Percentiles rank a stretch among this genome's conserved stretches.
These are phyloP conservation scores for Lochmaea crataegi DNA, from an alignment of 2,888 invertebrate species.

Conservation along the genomic window DNA sequence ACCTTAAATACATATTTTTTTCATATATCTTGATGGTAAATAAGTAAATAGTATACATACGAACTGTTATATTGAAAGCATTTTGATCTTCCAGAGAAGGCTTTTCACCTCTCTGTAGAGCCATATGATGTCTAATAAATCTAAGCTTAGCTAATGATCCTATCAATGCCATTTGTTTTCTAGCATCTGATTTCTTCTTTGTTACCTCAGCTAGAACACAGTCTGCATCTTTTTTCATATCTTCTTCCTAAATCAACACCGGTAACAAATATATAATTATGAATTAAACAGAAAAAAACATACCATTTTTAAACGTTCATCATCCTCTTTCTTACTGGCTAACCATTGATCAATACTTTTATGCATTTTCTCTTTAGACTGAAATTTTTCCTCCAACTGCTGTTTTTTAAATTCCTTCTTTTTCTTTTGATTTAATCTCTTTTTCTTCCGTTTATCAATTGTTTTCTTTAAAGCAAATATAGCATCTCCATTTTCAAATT, in stretches of 20 bases:
- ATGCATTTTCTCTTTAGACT: constrained; percentile 66
- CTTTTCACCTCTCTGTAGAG: constrained; percentile 72
- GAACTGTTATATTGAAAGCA: constrained; percentile 71
- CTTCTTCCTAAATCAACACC: constrained; percentile 66
- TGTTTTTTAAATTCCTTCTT: constrained; percentile 65
- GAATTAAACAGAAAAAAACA: constrained; percentile 17
- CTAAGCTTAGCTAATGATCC: constrained; percentile 75
- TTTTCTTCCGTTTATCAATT: constrained; percentile 66
- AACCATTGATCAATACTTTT: constrained; percentile 76
- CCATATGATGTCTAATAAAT: constrained; percentile 72
- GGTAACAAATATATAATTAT: not conserved
- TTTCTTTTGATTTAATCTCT: constrained; percentile 66
- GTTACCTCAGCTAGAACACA: constrained; percentile 76
- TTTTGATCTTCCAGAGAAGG: constrained; percentile 68
- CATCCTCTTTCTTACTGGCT: constrained; percentile 73
- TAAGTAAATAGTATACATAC: constrained; percentile 60
- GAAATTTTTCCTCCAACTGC: constrained; percentile 59
- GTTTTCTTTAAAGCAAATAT: constrained; percentile 64
- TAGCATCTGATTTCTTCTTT: constrained; percentile 77
- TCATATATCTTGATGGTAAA: too few species aligned
- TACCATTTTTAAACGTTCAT: constrained; percentile 72
- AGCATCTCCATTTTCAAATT: constrained; percentile 64
- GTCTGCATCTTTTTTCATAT: constrained; percentile 77
- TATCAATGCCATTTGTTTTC: constrained; percentile 73
- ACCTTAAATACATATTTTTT: too few species aligned